Base-by-base conservation (phyloP, 92 coral and sea anemone species). In the Bergia puertoricense region DNA sequence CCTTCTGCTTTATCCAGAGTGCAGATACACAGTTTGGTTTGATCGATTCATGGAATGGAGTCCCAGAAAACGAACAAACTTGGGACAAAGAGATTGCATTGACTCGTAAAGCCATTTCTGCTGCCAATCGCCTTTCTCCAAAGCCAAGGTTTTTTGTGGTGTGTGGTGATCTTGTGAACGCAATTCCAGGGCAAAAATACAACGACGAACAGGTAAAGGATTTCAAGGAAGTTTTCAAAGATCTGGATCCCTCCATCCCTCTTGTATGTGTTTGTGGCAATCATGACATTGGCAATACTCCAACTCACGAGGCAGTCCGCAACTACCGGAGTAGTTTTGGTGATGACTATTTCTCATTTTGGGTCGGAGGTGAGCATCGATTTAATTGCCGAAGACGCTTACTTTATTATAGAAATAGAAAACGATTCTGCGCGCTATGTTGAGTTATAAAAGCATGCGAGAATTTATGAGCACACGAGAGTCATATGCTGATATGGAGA, bases 131-230 rank as follows among this genome's bases (percentile, higher is more conserved):
- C 77, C 91, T 97, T 85, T 89, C 94, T 76, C 99, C 99, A 36
- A 93, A 92, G 88, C 99, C 99, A 10, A 91, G 98, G 51, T 97
- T 97, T 88, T 97, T 97, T 86, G 93, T 97, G 71, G 99, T 97
- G 51, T 97, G 99, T 79, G 99, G 99, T 43, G 99, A 97, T 90
- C 92, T 97, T 74, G 98, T 97, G n/a, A 93, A 97, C 77, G 99
- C 98, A 10, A 89, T 92, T 80, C 99, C 99, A 15, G 88, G 92
- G 93, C 89, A 92, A 18, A 89, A 86, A 74, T 93, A 86, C 82
- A 95, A 97, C 82, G 95, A 95, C 67, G 88, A 92, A 44, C 99
- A 97, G 92, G 98, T 95, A 41, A 76, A 56, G 86, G 99, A 97
- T 90, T 97, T 97, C 81, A 93, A 95, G 90, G 86, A 85, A 72